Conservation (phyloP, 53 echinoderm and acorn worm genomes). For the Zoroaster sp. region DNA sequence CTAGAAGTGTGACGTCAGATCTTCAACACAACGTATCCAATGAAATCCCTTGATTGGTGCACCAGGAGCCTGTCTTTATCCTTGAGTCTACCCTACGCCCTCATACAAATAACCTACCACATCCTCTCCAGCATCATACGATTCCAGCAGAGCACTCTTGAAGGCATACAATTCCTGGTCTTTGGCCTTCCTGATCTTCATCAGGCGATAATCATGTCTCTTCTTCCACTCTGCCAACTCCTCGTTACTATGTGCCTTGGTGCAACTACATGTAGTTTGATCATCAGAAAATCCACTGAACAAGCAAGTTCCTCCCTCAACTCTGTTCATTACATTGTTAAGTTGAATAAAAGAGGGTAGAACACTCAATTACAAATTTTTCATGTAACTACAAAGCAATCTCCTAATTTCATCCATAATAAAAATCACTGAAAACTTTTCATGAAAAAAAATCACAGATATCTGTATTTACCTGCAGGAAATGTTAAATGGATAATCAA, state of each 20-base stretch:
- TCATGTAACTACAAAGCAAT: background rate
- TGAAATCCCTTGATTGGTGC: background rate
- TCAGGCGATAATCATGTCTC: conserved; percentile 75
- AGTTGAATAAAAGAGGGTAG: too few relatives aligned
- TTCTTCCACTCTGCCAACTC: conserved; percentile 92
- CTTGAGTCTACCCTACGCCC: too few relatives aligned
- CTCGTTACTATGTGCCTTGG: conserved; percentile 78
- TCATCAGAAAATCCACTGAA: conserved; percentile 61
- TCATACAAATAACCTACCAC: conserved; percentile 66
- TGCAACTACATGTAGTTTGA: conserved; percentile 77
- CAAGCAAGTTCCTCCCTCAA: conserved; percentile 54
- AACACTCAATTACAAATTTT: background rate
- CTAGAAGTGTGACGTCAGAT: too few relatives aligned
- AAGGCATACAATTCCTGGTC: conserved; percentile 78
- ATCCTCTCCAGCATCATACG: conserved; percentile 67
- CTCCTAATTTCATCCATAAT: too few relatives aligned
- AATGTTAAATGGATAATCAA: too few relatives aligned
- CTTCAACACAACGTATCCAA: too few relatives aligned
- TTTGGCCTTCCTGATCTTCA: conserved; percentile 78
- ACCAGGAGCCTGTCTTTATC: background rate
- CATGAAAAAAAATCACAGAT: too few relatives aligned
- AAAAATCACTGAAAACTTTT: too few relatives aligned
- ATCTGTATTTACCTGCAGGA: too few relatives aligned
- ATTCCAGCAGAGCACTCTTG: conserved; percentile 70
- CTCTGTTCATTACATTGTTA: conserved; percentile 4